Evolutionary conservation across 1,140 invertebrate species (phyloP), one percentile per base, ranked within the genome.

Genomic region (Diprion similis): DNA sequence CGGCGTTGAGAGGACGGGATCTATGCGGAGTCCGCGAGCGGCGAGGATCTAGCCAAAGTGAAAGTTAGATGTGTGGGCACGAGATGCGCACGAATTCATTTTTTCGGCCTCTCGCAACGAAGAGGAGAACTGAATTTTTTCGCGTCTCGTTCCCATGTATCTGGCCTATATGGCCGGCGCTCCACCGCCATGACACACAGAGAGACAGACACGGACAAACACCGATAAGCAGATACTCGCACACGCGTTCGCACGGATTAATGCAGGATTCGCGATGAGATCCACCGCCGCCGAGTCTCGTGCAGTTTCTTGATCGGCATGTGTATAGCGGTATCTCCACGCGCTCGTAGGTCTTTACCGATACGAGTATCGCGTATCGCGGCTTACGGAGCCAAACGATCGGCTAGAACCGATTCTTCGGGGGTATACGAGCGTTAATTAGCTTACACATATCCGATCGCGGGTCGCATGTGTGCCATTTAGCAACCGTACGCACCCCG

Each of bases 11-110:
- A 18, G 2, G 13, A 64, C 18, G 37, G 66, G 37, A 8, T 68
- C 66, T 68, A 64, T 17, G 66, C 18, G 11, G 18, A 15, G 18
- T 45, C 18, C 19, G 17, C 18, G 69, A 70, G 67, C 48, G 73
- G 80, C 83, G 85, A 79, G 82, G 84, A 85, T 86, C 83, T 84
- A 83, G 81, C 80, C 85, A 74, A 88, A 88, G 87, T 88, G 87
- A 88, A 88, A 88, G 87, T 88, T 87, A 84, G 86, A 88, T 83
- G 87, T 88, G 87, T 88, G 87, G 86, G 87, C 86, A 88, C 85
- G 87, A 85, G 86, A 88, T 88, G 87, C 87, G 87, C 87, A 88
- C 87, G 86, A 88, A 86, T 87, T 86, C 84, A 88, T 88, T 87
- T 88, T 88, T 88, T 87, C 83, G 87, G 86, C 87, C 86, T 85